Evolutionary conservation across 2,113 vertebrate species (phyloP).

Genomic region (Seriola aureovittata): DNA sequence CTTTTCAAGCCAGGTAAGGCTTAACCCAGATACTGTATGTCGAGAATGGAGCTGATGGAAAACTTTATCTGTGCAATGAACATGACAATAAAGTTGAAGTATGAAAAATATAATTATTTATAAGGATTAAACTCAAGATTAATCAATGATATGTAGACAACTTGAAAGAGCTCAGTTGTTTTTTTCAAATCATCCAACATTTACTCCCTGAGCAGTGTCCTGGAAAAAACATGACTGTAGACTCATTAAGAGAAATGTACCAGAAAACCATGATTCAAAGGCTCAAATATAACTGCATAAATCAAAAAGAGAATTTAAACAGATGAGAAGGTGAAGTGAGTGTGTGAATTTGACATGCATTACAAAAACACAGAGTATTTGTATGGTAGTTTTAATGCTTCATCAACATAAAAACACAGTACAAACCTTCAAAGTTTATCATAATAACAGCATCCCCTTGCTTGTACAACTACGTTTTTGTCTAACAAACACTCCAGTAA

Average conservation of each 20-base stretch:
- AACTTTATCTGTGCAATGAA: constrained; percentile 18
- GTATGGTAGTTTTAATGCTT: constrained; percentile 82
- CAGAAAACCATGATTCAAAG: constrained; percentile 22
- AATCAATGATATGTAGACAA: background rate
- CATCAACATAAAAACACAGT: constrained; percentile 74
- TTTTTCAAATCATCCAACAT: constrained; percentile 9
- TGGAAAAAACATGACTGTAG: background rate
- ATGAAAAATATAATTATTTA: background rate
- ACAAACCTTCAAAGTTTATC: constrained; percentile 70
- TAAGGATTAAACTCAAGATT: background rate
- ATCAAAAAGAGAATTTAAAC: constrained; percentile 21
- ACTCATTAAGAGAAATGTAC: constrained; percentile 1
- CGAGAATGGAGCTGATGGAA: constrained; percentile 22
- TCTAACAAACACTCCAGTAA: constrained; percentile 48
- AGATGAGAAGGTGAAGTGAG: constrained; percentile 46
- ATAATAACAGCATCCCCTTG: constrained; percentile 50
- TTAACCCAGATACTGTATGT: background rate
- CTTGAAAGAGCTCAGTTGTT: background rate
- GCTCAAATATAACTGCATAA: constrained; percentile 6
- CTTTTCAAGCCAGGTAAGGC: background rate
- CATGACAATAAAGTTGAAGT: background rate
- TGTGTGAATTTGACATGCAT: constrained; percentile 68
- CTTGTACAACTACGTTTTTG: constrained; percentile 23
- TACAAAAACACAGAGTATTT: constrained; percentile 79
- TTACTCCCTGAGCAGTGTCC: constrained; percentile 7